Conservation (phyloP, 2,888 invertebrate genomes). For the Euclidia mi region DNA sequence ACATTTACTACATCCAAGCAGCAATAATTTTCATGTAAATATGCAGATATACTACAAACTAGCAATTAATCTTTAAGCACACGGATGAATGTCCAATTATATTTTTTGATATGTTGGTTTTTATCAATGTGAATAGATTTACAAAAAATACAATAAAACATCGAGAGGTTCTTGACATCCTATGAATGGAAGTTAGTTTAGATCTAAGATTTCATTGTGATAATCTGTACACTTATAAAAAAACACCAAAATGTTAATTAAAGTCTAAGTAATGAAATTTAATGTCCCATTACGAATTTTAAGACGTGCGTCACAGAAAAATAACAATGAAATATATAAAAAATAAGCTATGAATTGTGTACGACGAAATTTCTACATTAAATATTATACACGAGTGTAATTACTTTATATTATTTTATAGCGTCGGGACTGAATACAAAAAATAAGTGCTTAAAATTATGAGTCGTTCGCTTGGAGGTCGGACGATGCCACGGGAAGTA, state of each 20-base stretch:
- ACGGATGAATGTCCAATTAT: constrained; percentile 27
- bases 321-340: constrained; percentile 47
- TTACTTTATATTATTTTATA: constrained; percentile 48
- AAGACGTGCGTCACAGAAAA: constrained; percentile 37
- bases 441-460: constrained; percentile 58
- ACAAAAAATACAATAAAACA: constrained; percentile 31
- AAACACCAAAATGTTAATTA: constrained; percentile 52
- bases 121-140: constrained; percentile 35
- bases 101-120: constrained; percentile 40
- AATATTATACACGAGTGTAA: constrained; percentile 45
- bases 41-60: constrained; percentile 32
- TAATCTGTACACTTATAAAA: constrained; percentile 32
- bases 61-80: constrained; percentile 38
- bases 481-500: constrained; percentile 70
- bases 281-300: constrained; percentile 51
- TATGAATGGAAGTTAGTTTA: constrained; percentile 46
- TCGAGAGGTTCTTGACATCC: constrained; percentile 44
- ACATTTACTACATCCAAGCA: constrained; percentile 29
- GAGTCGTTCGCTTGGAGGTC: constrained; percentile 67
- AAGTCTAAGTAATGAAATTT: constrained; percentile 44
- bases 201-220: constrained; percentile 42
- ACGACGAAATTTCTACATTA: constrained; percentile 43
- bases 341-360: constrained; percentile 44
- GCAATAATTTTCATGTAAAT: constrained; percentile 42
- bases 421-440: constrained; percentile 38